phyloP scores from a whole-genome alignment of 1,140 invertebrate species.

The Phocides pigmalion region DNA sequence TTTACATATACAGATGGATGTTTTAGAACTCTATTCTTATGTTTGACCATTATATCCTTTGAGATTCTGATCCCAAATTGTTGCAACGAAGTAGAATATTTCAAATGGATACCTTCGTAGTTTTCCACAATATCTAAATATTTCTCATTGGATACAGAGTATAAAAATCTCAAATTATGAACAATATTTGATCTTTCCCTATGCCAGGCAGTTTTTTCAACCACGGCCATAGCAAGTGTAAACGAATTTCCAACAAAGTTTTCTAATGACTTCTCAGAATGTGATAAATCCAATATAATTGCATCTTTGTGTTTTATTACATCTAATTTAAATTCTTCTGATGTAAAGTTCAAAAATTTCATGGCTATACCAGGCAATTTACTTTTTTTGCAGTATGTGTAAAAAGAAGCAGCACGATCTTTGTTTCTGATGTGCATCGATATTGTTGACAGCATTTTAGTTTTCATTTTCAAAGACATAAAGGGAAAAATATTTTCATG shows the following conservation, averaged over 20 bases:
- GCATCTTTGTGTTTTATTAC: conserved; percentile 26
- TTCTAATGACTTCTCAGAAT: conserved; percentile 7
- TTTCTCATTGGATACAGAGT: conserved; percentile 35
- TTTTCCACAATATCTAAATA: conserved; percentile 46
- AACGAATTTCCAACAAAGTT: conserved; percentile 44
- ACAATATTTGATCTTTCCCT: conserved; percentile 7
- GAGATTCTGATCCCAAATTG: conserved; percentile 49
- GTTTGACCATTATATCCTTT: conserved; percentile 57
- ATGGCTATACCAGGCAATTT: conserved; percentile 35
- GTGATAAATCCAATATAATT: background rate
- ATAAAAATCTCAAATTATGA: conserved; percentile 37
- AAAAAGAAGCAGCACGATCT: conserved; percentile 39
- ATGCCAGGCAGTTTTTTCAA: conserved; percentile 18
- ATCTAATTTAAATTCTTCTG: conserved; percentile 40
- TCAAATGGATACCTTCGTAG: background rate
- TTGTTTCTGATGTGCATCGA: conserved; percentile 38
- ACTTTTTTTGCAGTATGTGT: conserved; percentile 40
- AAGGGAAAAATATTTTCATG: conserved; percentile 45
- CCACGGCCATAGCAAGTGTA: conserved; percentile 31
- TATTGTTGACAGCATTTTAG: conserved; percentile 43
- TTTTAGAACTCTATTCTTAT: conserved; percentile 53
- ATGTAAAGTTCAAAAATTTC: conserved; percentile 40
- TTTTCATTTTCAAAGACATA: conserved; percentile 50
- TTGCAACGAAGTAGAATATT: background rate
- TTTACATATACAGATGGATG: conserved; percentile 49